Evolutionary conservation across 2,797 vertebrate species (phyloP), one percentile per base, ranked within the genome.

Genomic region (Lutjanus argentimaculatus): DNA sequence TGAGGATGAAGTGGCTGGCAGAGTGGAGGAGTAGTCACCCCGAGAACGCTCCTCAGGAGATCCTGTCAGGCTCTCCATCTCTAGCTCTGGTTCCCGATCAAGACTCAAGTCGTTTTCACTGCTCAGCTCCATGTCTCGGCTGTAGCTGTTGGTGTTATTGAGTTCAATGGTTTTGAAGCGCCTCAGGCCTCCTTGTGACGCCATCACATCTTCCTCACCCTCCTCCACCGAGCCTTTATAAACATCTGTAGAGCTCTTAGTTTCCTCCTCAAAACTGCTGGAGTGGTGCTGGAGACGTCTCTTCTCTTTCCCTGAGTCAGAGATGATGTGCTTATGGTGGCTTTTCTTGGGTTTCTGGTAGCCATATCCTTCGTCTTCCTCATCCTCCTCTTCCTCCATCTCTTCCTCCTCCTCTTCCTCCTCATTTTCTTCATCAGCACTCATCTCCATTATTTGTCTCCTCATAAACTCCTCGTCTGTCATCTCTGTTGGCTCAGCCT

Each of bases 151-250:
- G 0, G 98, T 98, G 93, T 97, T 99, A 87, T 99, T 99, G 71
- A 99, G 95, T 87, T 99, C 98, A 0, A 99, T 99, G 19, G 99
- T 99, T 92, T 99, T 99, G 88, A 99, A 99, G 83, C 99, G 97
- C 22, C 99, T 95, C 63, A 99, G 92, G 1, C 99, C 98, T 0
- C 98, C 98, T 89, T 99, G 98, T 8, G 97, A 96, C 0, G 97
- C 95, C 92, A 97, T 97, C n/a, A 96, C n/a, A 64, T 97, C 95
- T 0, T 98, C 97, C 0, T 96, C 92, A n/a, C 96, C 96, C 25
- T 95, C 95, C 79, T 96, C 96, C 30, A 93, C 82, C 0, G 93
- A 96, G 0, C 89, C 92, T 87, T 95, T 96, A 76, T 96, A 96
- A 17, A 95, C 89, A 87, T 96, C 95, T 7, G 96, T 94, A 25